Evolutionary conservation across 2,888 invertebrate genomes (phyloP), one percentile per base, ranked within the genome.

Genomic region (Drosophila eohydei): DNA sequence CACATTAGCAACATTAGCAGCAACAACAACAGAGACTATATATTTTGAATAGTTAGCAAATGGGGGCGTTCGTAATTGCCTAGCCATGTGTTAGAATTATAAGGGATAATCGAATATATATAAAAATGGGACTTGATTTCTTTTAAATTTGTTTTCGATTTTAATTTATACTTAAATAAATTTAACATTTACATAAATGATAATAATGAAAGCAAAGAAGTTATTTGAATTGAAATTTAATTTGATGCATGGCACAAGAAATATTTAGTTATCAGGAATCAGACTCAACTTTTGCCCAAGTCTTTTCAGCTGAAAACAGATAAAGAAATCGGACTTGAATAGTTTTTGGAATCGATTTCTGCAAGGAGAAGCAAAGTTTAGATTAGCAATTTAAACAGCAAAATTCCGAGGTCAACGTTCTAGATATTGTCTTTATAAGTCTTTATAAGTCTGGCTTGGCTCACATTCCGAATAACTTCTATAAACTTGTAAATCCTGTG

Each of bases 1-100:
- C 83, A 82, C 83, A 83, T 83, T 88, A 88, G 83, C 83, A 88
- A 71, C 77, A 83, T 71, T 69, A 59, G 64, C 81, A 80, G 52
- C 79, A 73, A 28, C 46, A 55, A 40, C 62, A 68, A 12, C 32
- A 62, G 16, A 43, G 50, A 16, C 62, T 44, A 56, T 70, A 61
- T 30, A 56, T 43, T 81, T 81, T 68, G 75, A 72, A 69, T 62
- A 67, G 70, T 65, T 50, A 51, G 44, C 70, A 65, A 64, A 74
- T 50, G 48, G 66, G 74, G 79, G 79, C 72, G 80, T 65, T 66
- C 54, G 70, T 80, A 83, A 81, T 85, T 85, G 86, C 68, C 64
- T 2, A 28, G 74, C 74, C 86, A 81, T 86, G 80, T 85, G 81
- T 73, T 65, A 58, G 48, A 61, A 68, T 59, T 69, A 54, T 5